phyloP scores from a whole-genome alignment of 2,113 vertebrate genomes.

The Mormyrus iriodes region DNA sequence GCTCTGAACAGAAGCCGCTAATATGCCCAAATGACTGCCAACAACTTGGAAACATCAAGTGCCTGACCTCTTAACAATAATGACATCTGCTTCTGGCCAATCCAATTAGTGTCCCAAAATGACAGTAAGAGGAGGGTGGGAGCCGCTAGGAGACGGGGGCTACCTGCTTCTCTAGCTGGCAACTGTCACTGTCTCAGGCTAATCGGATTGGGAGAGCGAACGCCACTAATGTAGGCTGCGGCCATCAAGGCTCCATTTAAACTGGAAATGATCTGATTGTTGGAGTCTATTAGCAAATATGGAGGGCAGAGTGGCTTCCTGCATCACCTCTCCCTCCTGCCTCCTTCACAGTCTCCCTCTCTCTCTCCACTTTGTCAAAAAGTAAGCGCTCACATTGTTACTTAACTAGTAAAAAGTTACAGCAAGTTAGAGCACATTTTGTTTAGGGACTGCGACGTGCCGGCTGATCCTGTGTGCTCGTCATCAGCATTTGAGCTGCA shows the following conservation, averaged over 20 bases:
- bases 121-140: conserved; percentile 66
- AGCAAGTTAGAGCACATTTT: not conserved
- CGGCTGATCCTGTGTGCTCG: not conserved
- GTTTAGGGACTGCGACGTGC: not conserved
- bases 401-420: not conserved
- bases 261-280: conserved; percentile 73
- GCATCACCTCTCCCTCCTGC: conserved; percentile 21
- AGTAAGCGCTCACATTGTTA: not conserved
- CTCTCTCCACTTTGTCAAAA: not conserved
- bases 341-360: conserved; percentile 14
- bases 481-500: not conserved
- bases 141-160: conserved; percentile 43
- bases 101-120: conserved; percentile 66
- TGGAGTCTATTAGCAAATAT: conserved; percentile 70
- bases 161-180: conserved; percentile 71
- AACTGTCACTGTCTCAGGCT: conserved; percentile 66
- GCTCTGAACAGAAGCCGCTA: conserved; percentile 73
- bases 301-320: conserved; percentile 40
- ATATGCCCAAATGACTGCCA: conserved; percentile 79
- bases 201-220: conserved; percentile 72
- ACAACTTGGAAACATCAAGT: conserved; percentile 80
- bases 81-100: conserved; percentile 81
- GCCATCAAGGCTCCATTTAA: conserved; percentile 67
- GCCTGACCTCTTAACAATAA: conserved; percentile 71
- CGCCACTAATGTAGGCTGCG: conserved; percentile 67